phyloP scores from a whole-genome alignment of 2,113 vertebrate genomes.

The Thalassarche chlororhynchos region DNA sequence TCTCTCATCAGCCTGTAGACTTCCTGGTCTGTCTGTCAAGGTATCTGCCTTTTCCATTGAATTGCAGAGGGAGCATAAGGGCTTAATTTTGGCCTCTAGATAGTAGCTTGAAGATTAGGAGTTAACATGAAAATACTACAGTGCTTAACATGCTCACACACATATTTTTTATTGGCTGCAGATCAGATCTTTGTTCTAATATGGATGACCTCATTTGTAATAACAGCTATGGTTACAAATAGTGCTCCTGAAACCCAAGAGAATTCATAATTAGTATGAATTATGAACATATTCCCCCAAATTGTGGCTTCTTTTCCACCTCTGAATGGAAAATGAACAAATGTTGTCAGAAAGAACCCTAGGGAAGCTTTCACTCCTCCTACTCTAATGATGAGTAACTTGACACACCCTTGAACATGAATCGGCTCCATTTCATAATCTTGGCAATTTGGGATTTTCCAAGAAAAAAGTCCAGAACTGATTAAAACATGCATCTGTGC shows the following conservation, averaged over 20 bases:
- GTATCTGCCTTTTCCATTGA: not conserved
- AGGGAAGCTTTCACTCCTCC: not conserved
- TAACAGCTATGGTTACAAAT: not conserved
- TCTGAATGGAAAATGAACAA: not conserved
- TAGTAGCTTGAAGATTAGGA: not conserved
- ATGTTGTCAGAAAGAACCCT: not conserved
- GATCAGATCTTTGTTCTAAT: not conserved
- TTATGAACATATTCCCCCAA: not conserved
- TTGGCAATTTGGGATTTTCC: not conserved
- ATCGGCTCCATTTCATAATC: not conserved
- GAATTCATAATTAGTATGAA: not conserved
- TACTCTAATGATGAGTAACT: not conserved
- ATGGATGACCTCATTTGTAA: not conserved
- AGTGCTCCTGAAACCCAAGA: not conserved
- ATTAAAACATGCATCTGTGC: not conserved
- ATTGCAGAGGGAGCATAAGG: not conserved
- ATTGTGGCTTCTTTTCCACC: not conserved
- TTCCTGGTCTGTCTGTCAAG: not conserved
- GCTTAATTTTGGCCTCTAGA: not conserved
- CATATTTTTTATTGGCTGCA: not conserved
- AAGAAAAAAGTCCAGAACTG: not conserved
- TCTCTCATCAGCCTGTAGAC: not conserved
- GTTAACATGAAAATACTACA: not conserved
- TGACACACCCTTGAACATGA: conserved; percentile 11
- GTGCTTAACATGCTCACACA: not conserved